A percentile compares a stretch with the other conserved stretches of the same genome.
These are phyloP conservation scores for Chaunax sp. DNA, from an alignment of 2,797 vertebrate genomes.

Conservation along the genomic window DNA sequence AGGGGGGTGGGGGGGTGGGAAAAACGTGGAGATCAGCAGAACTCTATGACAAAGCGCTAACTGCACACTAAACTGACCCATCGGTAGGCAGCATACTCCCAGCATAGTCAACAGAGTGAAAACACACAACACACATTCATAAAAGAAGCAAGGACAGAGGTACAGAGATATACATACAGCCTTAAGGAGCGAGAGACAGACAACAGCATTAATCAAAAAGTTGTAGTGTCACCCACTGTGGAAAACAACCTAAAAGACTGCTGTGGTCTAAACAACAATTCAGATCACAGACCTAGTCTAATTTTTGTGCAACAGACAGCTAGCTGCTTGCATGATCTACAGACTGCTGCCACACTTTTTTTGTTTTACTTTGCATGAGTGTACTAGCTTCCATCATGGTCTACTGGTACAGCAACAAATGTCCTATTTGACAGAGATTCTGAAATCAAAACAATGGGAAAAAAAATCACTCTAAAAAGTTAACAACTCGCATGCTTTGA, in stretches of 20 bases:
- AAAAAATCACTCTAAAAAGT: neutral
- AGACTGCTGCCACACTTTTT: slow-evolving; percentile 13
- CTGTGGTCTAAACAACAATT: slow-evolving; percentile 13
- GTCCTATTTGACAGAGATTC: neutral
- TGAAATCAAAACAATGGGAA: slow-evolving; percentile 18
- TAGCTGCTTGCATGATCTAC: neutral
- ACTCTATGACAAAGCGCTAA: slow-evolving; percentile 80
- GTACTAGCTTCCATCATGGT: neutral
- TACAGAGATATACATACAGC: slow-evolving; percentile 24
- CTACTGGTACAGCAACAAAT: neutral
- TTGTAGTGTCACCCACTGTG: slow-evolving; percentile 9
- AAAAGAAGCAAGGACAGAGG: slow-evolving; percentile 20
- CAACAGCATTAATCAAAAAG: slow-evolving; percentile 31
- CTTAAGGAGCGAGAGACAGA: slow-evolving; percentile 12
- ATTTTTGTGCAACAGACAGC: slow-evolving; percentile 12
- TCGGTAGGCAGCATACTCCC: slow-evolving; percentile 51
- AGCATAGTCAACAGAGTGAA: slow-evolving; percentile 49
- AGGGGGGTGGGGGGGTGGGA: slow-evolving; percentile 60
- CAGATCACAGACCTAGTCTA: neutral
- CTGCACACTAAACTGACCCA: slow-evolving; percentile 78
- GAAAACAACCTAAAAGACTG: slow-evolving; percentile 27
- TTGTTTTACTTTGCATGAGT: slow-evolving; percentile 6
- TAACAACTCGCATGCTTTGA: neutral
- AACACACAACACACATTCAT: slow-evolving; percentile 54
- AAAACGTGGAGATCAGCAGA: slow-evolving; percentile 82